phyloP scores from a whole-genome alignment of 2,797 vertebrate genomes.

The Octomys mimax region DNA sequence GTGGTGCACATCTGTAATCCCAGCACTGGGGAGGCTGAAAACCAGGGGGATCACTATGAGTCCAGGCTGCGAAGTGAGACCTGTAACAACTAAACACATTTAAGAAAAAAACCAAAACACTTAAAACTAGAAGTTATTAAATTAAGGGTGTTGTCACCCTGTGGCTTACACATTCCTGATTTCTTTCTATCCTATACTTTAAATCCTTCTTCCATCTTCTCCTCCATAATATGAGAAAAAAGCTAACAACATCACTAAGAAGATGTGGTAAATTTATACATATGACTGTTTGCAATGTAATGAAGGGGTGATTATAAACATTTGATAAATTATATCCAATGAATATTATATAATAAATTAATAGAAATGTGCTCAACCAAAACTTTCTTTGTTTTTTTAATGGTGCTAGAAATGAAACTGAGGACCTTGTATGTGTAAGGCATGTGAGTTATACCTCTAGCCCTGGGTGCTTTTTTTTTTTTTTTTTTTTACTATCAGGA shows the following conservation, averaged over 20 bases:
- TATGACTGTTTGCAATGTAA: neutral
- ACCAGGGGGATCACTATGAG: too few species aligned
- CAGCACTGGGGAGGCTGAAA: too few species aligned
- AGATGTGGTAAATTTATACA: neutral
- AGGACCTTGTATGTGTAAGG: neutral
- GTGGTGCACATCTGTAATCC: too few species aligned
- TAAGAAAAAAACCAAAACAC: too few species aligned
- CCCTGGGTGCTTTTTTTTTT: too few species aligned
- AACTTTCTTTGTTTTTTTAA: neutral
- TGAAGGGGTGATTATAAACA: neutral
- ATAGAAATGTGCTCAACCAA: constrained; percentile 13
- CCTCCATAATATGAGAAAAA: neutral
- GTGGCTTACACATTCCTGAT: neutral
- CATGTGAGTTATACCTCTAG: neutral
- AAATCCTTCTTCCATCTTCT: neutral
- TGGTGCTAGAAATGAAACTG: neutral
- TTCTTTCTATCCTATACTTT: constrained; percentile 16
- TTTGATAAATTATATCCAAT: neutral
- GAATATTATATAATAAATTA: constrained; percentile 1
- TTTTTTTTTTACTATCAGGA: too few species aligned
- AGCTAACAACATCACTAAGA: neutral
- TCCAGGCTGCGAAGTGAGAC: too few species aligned
- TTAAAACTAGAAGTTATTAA: neutral
- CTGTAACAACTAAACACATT: too few species aligned
- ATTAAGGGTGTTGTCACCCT: neutral